Evolutionary conservation across 2,113 vertebrate genomes (phyloP), one percentile per base, ranked within the genome.

Genomic region (Myodes glareolus): DNA sequence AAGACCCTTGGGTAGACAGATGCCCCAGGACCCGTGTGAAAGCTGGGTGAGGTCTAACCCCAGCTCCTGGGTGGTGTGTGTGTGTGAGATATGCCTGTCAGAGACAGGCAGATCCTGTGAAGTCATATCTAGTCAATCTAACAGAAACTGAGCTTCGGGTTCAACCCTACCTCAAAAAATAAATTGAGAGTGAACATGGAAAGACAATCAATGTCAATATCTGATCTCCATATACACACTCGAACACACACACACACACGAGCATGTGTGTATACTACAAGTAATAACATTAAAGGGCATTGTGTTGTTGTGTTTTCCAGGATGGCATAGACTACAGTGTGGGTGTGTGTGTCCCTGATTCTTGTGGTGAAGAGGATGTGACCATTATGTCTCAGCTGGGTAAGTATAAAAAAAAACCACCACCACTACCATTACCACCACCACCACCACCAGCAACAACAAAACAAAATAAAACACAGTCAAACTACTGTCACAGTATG

Each of bases 281-380:
- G 27, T 12, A 7, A 42, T 80, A 19, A 65, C 27, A 21, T 50
- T 52, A 76, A 81, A 36, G 78, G 23, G 27, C 2, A 1, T 5
- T 52, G 70, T 67, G 90, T 36, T 17, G 0, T 93, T 88, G 84
- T 95, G 47, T 93, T 80, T 95, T 90, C 45, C 61, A 99, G 99
- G 99, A 97, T 67, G 93, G 95, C 27, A 68, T 98, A 6, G 97
- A 98, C 73, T 99, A 99, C 95, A 99, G 98, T 68, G 98, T 99
- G 95, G 99, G 99, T 4, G 84, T 99, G 67, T 99, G 99, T 98
- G 98, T 99, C 73, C 99, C 99, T 52, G 98, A 98, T 95, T 99
- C 99, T 10, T 99, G 99, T 39, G 42, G 77, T 0, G 98, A 99
- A 92, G 98, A 98, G 17, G 99, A 99, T 1, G 98, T 99, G 70